Conservation (phyloP, 64 coral and sea anemone genomes). For the Actinia equina region DNA sequence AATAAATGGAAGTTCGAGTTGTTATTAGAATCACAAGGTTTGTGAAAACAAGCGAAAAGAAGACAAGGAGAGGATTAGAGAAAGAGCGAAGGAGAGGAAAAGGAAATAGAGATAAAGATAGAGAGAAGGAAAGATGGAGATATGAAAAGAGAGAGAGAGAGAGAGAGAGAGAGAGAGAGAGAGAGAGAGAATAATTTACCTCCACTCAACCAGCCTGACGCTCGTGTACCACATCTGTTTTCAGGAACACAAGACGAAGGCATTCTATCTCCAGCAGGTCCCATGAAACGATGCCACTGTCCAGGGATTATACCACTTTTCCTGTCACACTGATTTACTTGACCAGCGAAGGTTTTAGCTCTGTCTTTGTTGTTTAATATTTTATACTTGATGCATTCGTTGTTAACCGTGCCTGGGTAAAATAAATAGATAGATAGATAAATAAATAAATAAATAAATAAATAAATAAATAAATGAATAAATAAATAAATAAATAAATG, state of each 20-base stretch:
- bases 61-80: background rate
- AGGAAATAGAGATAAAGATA: too few species aligned
- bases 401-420: background rate
- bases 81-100: background rate
- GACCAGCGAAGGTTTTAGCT: background rate
- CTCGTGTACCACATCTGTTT: background rate
- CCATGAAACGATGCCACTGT: constrained; percentile 6
- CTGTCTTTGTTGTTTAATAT: background rate
- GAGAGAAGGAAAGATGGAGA: background rate
- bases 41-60: too few species aligned
- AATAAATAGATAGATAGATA: background rate
- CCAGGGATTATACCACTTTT: constrained; percentile 2
- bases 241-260: background rate
- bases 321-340: background rate
- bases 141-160: background rate
- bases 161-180: too few species aligned
- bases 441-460: too few species aligned
- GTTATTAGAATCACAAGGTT: too few species aligned
- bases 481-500: too few species aligned
- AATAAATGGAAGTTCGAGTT: background rate
- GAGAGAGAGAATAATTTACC: background rate
- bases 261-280: background rate
- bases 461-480: too few species aligned
- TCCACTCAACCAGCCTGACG: constrained; percentile 1
- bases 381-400: constrained; percentile 4